Conservation (phyloP, 2,113 vertebrate species). For the Phylloscopus whistleri region DNA sequence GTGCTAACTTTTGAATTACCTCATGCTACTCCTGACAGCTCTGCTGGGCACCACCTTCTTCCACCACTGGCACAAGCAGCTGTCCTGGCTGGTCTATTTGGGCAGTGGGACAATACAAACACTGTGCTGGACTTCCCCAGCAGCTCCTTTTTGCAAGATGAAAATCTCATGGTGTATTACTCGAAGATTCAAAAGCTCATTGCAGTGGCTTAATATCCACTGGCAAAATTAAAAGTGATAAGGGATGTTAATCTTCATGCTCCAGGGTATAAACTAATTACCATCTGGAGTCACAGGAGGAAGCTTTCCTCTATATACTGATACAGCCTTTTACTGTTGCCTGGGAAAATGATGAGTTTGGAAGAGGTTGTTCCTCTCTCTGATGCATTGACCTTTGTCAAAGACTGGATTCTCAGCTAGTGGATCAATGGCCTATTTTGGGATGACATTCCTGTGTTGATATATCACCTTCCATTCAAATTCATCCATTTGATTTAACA, state of each 20-base stretch:
- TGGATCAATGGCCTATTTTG: constrained; percentile 51
- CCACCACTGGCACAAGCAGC: background rate
- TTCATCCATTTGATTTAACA: constrained; percentile 37
- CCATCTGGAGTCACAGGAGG: constrained; percentile 59
- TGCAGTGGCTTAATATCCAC: constrained; percentile 55
- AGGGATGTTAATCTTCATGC: constrained; percentile 68
- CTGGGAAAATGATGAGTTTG: constrained; percentile 46
- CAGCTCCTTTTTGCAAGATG: background rate
- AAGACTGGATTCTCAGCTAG: constrained; percentile 15
- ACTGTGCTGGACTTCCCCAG: background rate
- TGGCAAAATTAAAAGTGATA: constrained; percentile 67
- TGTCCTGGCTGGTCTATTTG: background rate
- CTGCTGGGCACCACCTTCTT: background rate
- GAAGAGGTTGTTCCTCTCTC: constrained; percentile 9
- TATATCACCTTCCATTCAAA: constrained; percentile 50
- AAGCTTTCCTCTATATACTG: background rate
- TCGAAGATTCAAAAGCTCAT: constrained; percentile 3
- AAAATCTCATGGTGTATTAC: background rate
- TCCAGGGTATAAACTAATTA: constrained; percentile 68
- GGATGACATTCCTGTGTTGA: constrained; percentile 20
- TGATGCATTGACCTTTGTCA: constrained; percentile 36
- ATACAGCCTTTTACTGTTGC: constrained; percentile 26
- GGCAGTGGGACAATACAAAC: background rate
- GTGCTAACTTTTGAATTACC: background rate
- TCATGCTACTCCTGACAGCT: background rate